Percentiles rank a stretch among this genome's conserved stretches.
These are phyloP conservation scores for Aphelocoma coerulescens DNA, from an alignment of 2,113 vertebrate genomes.

Conservation along the genomic window DNA sequence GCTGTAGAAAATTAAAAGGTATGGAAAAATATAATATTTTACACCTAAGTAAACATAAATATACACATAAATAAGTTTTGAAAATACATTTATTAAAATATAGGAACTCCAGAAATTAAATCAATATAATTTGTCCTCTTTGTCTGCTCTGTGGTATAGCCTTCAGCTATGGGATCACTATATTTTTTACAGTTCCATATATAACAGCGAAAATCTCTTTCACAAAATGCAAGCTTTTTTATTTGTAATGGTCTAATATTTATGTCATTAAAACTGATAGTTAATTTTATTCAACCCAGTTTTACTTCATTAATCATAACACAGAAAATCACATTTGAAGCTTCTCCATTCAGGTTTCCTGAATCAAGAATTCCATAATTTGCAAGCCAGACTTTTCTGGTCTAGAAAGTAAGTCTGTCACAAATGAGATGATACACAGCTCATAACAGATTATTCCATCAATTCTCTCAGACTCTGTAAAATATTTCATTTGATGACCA, in stretches of 20 bases:
- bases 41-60: not conserved
- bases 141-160: not conserved
- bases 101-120: not conserved
- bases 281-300: not conserved
- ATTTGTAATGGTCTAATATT: not conserved
- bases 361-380: not conserved
- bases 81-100: not conserved
- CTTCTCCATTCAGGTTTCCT: constrained; percentile 4
- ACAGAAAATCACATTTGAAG: not conserved
- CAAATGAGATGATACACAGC: constrained; percentile 8
- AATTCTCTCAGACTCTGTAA: constrained; percentile 15
- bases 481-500: constrained; percentile 23
- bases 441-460: constrained; percentile 24
- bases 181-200: not conserved
- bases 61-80: not conserved
- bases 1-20: not conserved
- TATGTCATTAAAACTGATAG: not conserved
- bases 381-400: not conserved
- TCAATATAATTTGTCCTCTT: not conserved
- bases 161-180: not conserved
- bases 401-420: constrained; percentile 28
- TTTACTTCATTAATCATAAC: not conserved
- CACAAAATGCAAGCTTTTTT: not conserved
- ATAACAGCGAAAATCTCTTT: not conserved
- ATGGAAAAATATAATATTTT: not conserved